Percentiles rank a stretch among this genome's conserved stretches.
Conservation (phyloP, 1,140 invertebrate genomes). For the Pseudomyrmex concolor region DNA sequence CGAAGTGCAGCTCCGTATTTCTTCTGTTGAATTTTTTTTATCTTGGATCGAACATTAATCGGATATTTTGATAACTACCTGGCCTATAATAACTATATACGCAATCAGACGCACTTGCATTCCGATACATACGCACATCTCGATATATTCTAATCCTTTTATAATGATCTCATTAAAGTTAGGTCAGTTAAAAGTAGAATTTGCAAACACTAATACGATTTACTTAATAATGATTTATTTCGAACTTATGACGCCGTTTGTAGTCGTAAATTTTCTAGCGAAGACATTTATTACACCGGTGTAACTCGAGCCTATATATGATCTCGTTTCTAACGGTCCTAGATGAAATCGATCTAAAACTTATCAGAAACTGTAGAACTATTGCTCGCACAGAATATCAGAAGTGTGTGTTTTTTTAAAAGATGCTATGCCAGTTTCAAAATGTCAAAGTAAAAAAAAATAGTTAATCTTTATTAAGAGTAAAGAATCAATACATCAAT, state of each 20-base stretch:
- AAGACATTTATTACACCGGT: conserved; percentile 61
- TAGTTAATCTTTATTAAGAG: no score
- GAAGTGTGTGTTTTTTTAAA: no score
- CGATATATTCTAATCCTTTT: conserved; percentile 66
- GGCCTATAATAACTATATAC: no score
- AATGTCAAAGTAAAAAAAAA: no score
- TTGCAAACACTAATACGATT: conserved; percentile 73
- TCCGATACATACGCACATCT: neutral
- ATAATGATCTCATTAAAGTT: conserved; percentile 71
- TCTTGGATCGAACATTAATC: conserved; percentile 43
- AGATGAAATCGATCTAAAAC: neutral
- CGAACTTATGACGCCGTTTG: conserved; percentile 53
- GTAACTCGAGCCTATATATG: conserved; percentile 42
- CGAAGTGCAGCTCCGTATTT: conserved; percentile 52
- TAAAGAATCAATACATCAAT: no score
- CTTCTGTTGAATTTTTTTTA: conserved; percentile 39
- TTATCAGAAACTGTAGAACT: no score
- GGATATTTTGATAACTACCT: conserved; percentile 37
- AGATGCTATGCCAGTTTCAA: no score
- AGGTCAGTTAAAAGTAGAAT: conserved; percentile 62
- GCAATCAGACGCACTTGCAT: neutral
- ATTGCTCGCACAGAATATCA: no score
- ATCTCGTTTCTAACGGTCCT: conserved; percentile 41
- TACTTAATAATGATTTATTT: conserved; percentile 74
- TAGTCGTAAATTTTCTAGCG: conserved; percentile 61